Evolutionary conservation across 1,140 invertebrate species (phyloP).

Genomic region (Probaryconus sp.): DNA sequence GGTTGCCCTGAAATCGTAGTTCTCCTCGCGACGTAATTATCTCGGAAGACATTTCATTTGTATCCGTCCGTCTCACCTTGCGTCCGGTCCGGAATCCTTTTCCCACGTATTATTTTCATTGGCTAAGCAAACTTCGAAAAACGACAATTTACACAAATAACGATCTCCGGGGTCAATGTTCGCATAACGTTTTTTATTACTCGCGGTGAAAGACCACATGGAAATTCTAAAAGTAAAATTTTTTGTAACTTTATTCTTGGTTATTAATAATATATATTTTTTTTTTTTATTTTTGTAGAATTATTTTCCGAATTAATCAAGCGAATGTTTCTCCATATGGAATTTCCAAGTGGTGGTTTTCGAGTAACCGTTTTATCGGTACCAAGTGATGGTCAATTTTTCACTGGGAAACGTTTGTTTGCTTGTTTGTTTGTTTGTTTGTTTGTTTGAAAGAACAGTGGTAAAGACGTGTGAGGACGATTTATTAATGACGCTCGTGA

Average conservation of each 20-base stretch:
- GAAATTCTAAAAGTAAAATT: too few species aligned
- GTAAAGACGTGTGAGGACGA: conserved; percentile 4
- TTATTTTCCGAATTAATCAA: too few species aligned
- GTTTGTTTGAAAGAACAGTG: too few species aligned
- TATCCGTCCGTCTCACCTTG: conserved; percentile 51
- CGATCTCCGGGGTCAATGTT: too few species aligned
- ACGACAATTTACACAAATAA: neutral
- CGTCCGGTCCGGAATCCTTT: neutral
- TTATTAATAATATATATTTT: too few species aligned
- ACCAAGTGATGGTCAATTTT: conserved; percentile 26
- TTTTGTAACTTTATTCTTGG: too few species aligned
- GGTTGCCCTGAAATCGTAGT: conserved; percentile 37
- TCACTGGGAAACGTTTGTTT: conserved; percentile 12
- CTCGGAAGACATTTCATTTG: conserved; percentile 73
- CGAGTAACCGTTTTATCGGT: conserved; percentile 26
- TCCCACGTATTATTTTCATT: neutral
- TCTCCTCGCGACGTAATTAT: conserved; percentile 66
- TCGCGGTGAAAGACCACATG: too few species aligned
- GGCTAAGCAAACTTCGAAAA: too few species aligned
- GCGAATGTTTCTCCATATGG: too few species aligned
- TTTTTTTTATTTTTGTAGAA: too few species aligned
- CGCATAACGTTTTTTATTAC: too few species aligned
- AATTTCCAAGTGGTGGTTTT: neutral
- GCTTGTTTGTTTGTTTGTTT: too few species aligned
- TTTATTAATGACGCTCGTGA: conserved; percentile 55